A percentile compares a stretch with the other conserved stretches of the same genome.
Conservation (phyloP, 2,797 vertebrate genomes). For the Mycteria americana region DNA sequence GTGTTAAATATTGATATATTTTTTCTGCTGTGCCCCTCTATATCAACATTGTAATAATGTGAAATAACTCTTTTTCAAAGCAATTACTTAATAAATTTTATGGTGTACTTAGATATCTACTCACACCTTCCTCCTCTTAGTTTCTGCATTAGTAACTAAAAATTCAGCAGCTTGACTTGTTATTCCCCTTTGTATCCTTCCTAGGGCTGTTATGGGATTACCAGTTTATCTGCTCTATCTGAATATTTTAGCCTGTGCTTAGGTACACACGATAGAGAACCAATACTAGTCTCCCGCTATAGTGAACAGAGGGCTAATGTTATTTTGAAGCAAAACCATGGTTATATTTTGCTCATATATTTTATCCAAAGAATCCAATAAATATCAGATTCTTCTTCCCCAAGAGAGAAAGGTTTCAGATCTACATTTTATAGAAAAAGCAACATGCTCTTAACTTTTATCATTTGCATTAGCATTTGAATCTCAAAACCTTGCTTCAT, state of each 20-base stretch:
- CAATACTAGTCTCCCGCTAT: neutral
- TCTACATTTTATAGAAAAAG: neutral
- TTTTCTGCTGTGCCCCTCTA: neutral
- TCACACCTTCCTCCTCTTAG: neutral
- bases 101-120: neutral
- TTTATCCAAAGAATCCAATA: neutral
- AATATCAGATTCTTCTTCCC: neutral
- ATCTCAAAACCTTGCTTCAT: slow-evolving; percentile 30
- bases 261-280: neutral
- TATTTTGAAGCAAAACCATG: neutral
- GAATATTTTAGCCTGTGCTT: neutral
- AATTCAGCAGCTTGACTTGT: neutral
- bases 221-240: neutral
- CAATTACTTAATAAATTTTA: neutral
- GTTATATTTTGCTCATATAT: neutral
- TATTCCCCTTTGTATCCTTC: neutral
- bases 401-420: neutral
- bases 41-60: neutral
- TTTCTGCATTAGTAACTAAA: neutral
- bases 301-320: neutral
- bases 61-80: neutral
- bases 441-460: neutral
- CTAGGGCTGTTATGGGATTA: neutral
- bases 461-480: slow-evolving; percentile 5
- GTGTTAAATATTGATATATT: neutral